Conservation (phyloP, 2,113 vertebrate genomes). For the Mugil cephalus region DNA sequence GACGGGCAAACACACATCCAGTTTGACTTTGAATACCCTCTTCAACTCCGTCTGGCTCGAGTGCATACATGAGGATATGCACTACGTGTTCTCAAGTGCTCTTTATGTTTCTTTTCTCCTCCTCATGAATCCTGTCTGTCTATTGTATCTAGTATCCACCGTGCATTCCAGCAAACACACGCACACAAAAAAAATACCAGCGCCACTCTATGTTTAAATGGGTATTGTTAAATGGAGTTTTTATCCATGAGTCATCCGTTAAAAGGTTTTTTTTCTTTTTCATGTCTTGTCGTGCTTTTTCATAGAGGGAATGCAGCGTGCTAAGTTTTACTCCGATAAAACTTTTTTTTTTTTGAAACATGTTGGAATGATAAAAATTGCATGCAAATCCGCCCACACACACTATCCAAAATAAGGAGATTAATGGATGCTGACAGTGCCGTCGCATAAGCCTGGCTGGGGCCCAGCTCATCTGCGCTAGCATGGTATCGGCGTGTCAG, state of each 20-base stretch:
- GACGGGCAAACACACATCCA: conserved; percentile 70
- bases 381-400: conserved; percentile 66
- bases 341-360: conserved; percentile 44
- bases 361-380: conserved; percentile 68
- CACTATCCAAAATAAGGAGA: conserved; percentile 21
- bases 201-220: background rate
- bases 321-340: conserved; percentile 73
- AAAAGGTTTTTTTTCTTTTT: conserved; percentile 14
- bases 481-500: background rate
- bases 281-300: conserved; percentile 67
- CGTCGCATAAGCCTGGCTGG: conserved; percentile 50
- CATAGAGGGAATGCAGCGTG: conserved; percentile 74
- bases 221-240: conserved; percentile 12
- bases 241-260: conserved; percentile 27
- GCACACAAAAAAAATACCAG: background rate
- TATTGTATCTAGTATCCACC: conserved; percentile 35
- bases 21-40: conserved; percentile 80
- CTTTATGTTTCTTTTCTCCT: conserved; percentile 36
- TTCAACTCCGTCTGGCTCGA: conserved; percentile 51
- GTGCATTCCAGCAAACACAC: conserved; percentile 22
- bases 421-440: conserved; percentile 48
- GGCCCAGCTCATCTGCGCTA: conserved; percentile 12
- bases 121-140: conserved; percentile 49
- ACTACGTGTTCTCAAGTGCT: conserved; percentile 48
- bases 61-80: conserved; percentile 72